Evolutionary conservation across 2,113 vertebrate species (phyloP), one percentile per base, ranked within the genome.

Genomic region (Paradoxurus hermaphroditus): DNA sequence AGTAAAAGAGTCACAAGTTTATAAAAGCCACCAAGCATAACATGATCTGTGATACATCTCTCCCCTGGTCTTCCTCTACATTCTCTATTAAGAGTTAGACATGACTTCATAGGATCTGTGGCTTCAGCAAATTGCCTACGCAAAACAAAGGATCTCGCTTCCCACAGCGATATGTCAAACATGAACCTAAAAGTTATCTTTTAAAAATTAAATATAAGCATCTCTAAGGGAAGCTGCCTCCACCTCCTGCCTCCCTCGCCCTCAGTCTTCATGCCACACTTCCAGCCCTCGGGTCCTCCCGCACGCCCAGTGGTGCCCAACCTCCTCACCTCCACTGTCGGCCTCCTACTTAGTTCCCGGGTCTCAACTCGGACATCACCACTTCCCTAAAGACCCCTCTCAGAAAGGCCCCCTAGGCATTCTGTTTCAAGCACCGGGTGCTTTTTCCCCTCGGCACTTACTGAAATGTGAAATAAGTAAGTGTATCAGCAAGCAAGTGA

Each of bases 201-300:
- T 95, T 72, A 86, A 85, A 94, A 89, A 72, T 65, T 70, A 83
- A 96, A 86, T 19, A 39, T 1, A 46, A 91, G 92, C 67, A 39
- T 85, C 86, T 94, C 82, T 44, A 62, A 77, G 70, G 15, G 27
- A 82, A 79, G 75, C 72, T 78, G 25, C 44, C 65, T 86, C 84
- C 14, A 4, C 27, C 56, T 59, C 75, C 77, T 65, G 79, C 78
- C 44, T 41, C 18, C 34, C 68, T 87, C 9, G 0, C 18, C 4
- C 1, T 41, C 23, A 12, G 63, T 16, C 0, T 0, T 82, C 67
- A 16, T 6, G 27, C 56, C 34, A 0, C 18, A 5, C 13, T 5
- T 18, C 73, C 4, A 72, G n/a, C 41, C 51, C 31, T 44, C 70
- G 25, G 56, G 78, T n/a, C 41, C 41, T 82, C 29, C 72, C 39